These are phyloP conservation scores for Dorcus parallelipipedus DNA, from an alignment of 2,888 invertebrate genomes.

Conservation along the genomic window DNA sequence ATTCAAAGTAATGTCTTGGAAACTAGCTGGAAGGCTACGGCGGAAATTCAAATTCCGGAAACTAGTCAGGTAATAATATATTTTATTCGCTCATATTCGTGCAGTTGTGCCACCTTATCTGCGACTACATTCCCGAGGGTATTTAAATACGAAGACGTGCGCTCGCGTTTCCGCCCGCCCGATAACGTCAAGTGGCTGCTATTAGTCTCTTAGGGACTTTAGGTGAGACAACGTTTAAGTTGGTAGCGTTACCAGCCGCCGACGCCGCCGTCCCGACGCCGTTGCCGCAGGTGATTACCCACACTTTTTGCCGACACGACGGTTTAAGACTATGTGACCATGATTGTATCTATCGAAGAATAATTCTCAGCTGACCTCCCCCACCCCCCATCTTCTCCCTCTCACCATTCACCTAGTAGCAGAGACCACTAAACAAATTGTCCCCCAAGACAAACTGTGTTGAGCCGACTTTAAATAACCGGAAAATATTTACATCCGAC, in stretches of 20 bases:
- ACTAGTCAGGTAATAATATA: conserved; percentile 35
- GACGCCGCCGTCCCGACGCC: too few relatives aligned
- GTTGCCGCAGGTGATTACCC: too few relatives aligned
- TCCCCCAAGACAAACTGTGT: too few relatives aligned
- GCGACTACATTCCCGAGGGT: conserved; percentile 40
- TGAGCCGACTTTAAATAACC: too few relatives aligned
- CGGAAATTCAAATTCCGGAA: conserved; percentile 41
- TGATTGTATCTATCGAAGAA: too few relatives aligned
- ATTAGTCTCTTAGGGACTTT: conserved; percentile 44
- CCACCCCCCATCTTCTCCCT: not conserved
- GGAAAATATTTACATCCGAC: too few relatives aligned
- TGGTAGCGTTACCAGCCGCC: conserved; percentile 1
- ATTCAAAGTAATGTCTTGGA: conserved; percentile 12
- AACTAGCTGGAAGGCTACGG: conserved; percentile 7
- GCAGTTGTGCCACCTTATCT: conserved; percentile 41
- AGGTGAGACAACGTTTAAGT: conserved; percentile 17
- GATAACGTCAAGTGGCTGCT: conserved; percentile 46
- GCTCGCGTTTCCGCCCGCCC: conserved; percentile 41
- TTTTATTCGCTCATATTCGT: conserved; percentile 12
- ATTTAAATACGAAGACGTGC: conserved; percentile 47
- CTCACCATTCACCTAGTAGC: too few relatives aligned
- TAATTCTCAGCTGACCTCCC: not conserved
- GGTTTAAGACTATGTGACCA: too few relatives aligned
- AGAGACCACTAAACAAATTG: too few relatives aligned
- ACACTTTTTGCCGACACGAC: too few relatives aligned